Evolutionary conservation across 2,797 vertebrate species (phyloP), one percentile per base, ranked within the genome.

Genomic region (Euthynnus affinis): DNA sequence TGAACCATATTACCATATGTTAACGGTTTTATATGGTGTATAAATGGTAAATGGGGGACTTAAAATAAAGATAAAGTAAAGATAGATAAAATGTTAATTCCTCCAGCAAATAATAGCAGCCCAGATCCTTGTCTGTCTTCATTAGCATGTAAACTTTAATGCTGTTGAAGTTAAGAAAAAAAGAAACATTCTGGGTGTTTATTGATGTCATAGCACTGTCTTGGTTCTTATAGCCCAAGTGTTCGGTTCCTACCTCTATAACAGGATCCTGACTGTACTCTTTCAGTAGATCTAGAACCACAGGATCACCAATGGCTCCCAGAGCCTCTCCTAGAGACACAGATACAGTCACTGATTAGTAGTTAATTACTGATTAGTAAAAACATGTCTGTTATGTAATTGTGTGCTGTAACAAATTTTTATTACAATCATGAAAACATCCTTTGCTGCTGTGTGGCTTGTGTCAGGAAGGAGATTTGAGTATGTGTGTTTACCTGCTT

Each of bases 281-380:
- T 83, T 91, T 97, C 72, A 99, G 94, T 9, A 98, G 57, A 12
- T 96, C 96, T 82, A 99, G 88, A 49, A 98, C 97, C 0, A 85
- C 68, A 0, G 90, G 94, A 82, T 97, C 96, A 72, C 97, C 98
- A 0, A 99, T 98, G 0, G 98, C 98, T 20, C 98, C 98, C 76
- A 99, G 85, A 37, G 98, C 98, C 88, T 99, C 98, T 5, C 98
- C 98, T 99, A 61, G n/a, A 88, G 37, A 64, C 34, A 63, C 2
- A 74, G 2, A 57, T 0, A 57, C 8, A 40, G 9, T 42, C 4
- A 63, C n/a, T n/a, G n/a, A n/a, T 68, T 4, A 18, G 10, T 48
- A 34, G 42, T 61, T 5, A 6, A 27, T 72, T 22, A 63, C 20
- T 64, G 52, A 56, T 27, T 9, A 63, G 2, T 8, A 5, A 48